Evolutionary conservation across 2,113 vertebrate genomes (phyloP), one percentile per base, ranked within the genome.

Genomic region (Apistogramma diplotaenia): DNA sequence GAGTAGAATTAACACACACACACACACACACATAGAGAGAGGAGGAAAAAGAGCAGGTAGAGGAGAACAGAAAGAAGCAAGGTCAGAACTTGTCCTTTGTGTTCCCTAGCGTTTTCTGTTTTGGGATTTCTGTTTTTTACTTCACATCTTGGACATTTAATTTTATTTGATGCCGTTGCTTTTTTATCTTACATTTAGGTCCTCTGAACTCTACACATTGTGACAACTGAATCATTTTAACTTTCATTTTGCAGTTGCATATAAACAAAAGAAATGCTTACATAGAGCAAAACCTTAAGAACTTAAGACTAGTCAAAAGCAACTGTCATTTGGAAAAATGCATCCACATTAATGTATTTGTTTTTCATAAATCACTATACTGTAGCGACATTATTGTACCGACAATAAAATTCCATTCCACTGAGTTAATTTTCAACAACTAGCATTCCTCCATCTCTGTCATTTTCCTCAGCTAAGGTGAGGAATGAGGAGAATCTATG

Each of bases 401-500:
- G 76, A 79, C 78, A 73, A 74, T 81, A 59, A 49, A 23, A 74
- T 76, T 80, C 59, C 49, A 79, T 74, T 79, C 61, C 21, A 53
- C 56, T 10, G 15, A 85, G 81, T 83, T n/a, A 25, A 23, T 73
- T 83, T 83, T 82, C 51, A 82, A 58, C 79, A 73, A 56, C 60
- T 67, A 54, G 23, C 77, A 70, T 79, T 46, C 55, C 65, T 85
- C 83, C 29, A 80, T 91, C 70, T 76, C 71, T 82, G 81, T 61
- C 72, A 81, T 79, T 89, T 83, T 79, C 67, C 57, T 73, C 40
- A 65, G 79, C 4, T 73, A 57, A 71, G 61, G 25, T 84, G 80
- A 86, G 88, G 84, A 83, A 89, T 79, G 78, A 80, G 82, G 86
- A 80, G 46, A 79, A 77, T 85, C 85, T 65, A 85, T n/a, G 88